phyloP scores from a whole-genome alignment of 1,140 invertebrate genomes.

The Drosophila lacertosa region DNA sequence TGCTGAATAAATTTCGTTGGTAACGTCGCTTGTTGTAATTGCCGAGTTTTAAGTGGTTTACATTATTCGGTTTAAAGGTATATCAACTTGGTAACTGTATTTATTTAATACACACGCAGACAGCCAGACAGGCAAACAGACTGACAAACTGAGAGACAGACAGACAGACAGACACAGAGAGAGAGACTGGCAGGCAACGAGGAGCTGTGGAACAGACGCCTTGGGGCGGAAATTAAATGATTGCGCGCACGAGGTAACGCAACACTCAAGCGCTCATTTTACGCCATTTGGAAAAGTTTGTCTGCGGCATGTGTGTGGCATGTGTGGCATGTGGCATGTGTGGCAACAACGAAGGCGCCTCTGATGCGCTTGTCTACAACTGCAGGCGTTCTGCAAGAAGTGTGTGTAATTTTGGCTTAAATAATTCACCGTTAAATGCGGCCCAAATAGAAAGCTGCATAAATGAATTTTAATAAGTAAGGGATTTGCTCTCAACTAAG shows the following conservation, averaged over 20 bases:
- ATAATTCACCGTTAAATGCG: constrained; percentile 47
- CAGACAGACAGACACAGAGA: constrained; percentile 1
- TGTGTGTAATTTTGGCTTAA: constrained; percentile 69
- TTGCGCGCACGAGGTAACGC: constrained; percentile 81
- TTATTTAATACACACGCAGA: constrained; percentile 74
- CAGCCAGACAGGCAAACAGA: constrained; percentile 7
- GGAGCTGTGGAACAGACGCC: constrained; percentile 46
- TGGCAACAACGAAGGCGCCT: constrained; percentile 25
- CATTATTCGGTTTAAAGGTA: constrained; percentile 81
- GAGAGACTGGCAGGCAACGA: constrained; percentile 10
- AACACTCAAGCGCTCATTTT: constrained; percentile 82
- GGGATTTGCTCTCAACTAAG: not conserved
- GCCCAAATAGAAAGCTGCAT: constrained; percentile 24
- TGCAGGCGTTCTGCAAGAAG: constrained; percentile 57
- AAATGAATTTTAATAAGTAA: constrained; percentile 25
- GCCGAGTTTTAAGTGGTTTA: constrained; percentile 80
- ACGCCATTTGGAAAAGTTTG: constrained; percentile 82
- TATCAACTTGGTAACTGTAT: constrained; percentile 82
- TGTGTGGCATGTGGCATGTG: constrained; percentile 15
- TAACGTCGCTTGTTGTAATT: constrained; percentile 61
- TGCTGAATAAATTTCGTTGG: constrained; percentile 64
- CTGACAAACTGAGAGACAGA: constrained; percentile 28
- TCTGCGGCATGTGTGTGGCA: constrained; percentile 52
- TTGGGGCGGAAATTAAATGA: constrained; percentile 81
- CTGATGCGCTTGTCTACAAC: constrained; percentile 69